Base-by-base conservation (phyloP, 2,113 vertebrate genomes). In the Gambusia affinis region DNA sequence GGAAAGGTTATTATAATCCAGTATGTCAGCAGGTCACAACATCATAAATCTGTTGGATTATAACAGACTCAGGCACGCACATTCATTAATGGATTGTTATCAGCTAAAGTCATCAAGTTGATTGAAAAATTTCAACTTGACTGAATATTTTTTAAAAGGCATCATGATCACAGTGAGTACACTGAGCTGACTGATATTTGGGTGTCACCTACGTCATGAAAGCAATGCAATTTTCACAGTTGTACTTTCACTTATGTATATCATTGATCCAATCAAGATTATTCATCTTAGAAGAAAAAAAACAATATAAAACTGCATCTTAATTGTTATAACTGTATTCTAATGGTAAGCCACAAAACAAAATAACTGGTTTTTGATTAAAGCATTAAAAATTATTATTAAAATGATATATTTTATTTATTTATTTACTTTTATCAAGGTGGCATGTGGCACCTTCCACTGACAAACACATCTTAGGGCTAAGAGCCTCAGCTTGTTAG, bases 31-130 rank as follows among this genome's bases (percentile, higher is more conserved):
- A 57, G 44, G 51, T n/a, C 51, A n/a, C 51, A 54, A 4, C 51
- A 57, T 57, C 24, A 57, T 57, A 10, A 57, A 11, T 24, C 51
- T 57, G 22, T 57, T 2, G 78, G 75, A 85, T 76, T 75, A 77
- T 72, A 57, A 64, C 67, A 64, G 71, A 73, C 84, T 82, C 78
- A 35, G 51, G 22, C 51, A 57, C 51, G 62, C 27, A 37, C 73
- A 67, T 73, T 78, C 75, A 81, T 90, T 79, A 88, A 81, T 60
- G n/a, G 42, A 88, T 60, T 75, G 74, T 76, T 70, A 62, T 73
- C 75, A 68, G 79, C 76, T 79, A 73, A 81, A 85, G 71, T 83
- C 73, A 69, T 75, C 57, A 44, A 3, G 24, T 35, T 78, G 73
- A 76, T 86, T 85, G 61, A 51, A 54, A 78, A 69, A 44, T 8